Conservation (phyloP, 2,888 invertebrate genomes). For the Drosophila helvetica region DNA sequence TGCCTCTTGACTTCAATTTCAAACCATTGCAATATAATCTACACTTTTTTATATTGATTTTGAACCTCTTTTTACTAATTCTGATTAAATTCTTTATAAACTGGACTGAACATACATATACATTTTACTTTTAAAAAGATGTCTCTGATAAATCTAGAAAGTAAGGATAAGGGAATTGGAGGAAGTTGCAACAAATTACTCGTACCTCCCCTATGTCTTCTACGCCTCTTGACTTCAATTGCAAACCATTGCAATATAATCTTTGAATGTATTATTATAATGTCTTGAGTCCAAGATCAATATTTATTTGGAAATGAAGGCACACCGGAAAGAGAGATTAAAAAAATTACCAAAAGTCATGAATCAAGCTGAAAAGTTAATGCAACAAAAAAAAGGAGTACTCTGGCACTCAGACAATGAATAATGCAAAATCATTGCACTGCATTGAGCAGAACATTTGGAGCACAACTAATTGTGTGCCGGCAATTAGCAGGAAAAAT, state of each 20-base stretch:
- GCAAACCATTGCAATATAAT: background rate
- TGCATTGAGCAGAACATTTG: constrained; percentile 59
- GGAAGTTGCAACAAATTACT: background rate
- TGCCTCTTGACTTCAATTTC: background rate
- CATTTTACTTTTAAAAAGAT: background rate
- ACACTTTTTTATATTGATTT: too few relatives aligned
- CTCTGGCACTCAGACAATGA: constrained; percentile 50
- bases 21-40: background rate
- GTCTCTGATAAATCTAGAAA: background rate
- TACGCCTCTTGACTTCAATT: background rate
- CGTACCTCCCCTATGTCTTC: background rate
- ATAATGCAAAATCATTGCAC: constrained; percentile 71
- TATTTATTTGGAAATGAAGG: constrained; percentile 12
- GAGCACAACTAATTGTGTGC: constrained; percentile 72
- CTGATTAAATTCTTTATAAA: too few relatives aligned
- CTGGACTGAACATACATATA: background rate
- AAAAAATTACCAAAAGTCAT: constrained; percentile 76
- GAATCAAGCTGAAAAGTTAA: constrained; percentile 81
- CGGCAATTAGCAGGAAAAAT: constrained; percentile 80
- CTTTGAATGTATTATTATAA: background rate
- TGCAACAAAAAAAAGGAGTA: constrained; percentile 64
- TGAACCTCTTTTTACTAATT: too few relatives aligned
- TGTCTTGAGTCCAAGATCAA: background rate
- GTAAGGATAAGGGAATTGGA: background rate
- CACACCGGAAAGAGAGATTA: constrained; percentile 63